A percentile compares a stretch with the other conserved stretches of the same genome.
Conservation (phyloP, 1,140 invertebrate genomes). For the Drosophila trapezifrons region DNA sequence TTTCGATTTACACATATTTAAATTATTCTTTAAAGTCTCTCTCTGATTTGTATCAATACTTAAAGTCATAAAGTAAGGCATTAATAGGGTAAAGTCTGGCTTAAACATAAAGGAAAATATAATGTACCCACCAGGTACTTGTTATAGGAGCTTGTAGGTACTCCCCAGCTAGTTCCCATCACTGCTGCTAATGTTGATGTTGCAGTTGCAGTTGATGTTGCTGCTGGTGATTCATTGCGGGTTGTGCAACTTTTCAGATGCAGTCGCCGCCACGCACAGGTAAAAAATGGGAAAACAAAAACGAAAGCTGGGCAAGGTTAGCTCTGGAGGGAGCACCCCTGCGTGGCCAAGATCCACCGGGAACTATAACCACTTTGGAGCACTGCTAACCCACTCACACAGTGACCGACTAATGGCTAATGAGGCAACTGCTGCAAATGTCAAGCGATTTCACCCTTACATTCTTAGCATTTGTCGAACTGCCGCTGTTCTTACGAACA, state of each 20-base stretch:
- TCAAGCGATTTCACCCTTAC: constrained; percentile 65
- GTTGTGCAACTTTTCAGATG: constrained; percentile 59
- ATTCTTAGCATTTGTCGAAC: constrained; percentile 70
- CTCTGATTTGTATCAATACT: not conserved
- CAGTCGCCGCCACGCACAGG: constrained; percentile 14
- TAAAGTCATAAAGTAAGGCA: not conserved
- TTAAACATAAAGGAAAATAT: not conserved
- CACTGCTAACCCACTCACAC: constrained; percentile 28
- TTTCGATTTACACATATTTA: no score
- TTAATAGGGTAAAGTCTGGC: no score
- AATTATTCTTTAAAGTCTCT: no score
- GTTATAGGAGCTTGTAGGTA: not conserved
- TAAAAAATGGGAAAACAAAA: constrained; percentile 54
- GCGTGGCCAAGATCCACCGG: constrained; percentile 3
- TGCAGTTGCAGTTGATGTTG: constrained; percentile 25
- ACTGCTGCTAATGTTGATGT: constrained; percentile 22
- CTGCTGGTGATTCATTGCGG: constrained; percentile 50
- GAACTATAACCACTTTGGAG: not conserved
- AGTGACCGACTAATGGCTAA: constrained; percentile 51
- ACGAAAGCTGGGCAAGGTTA: constrained; percentile 72
- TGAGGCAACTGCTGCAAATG: constrained; percentile 57
- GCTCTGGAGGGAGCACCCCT: constrained; percentile 10
- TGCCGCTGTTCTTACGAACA: constrained; percentile 64
- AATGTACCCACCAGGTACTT: not conserved
- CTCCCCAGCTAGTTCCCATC: constrained; percentile 3